Base-by-base conservation (phyloP, 2,113 vertebrate genomes). In the Apodemus speciosus region DNA sequence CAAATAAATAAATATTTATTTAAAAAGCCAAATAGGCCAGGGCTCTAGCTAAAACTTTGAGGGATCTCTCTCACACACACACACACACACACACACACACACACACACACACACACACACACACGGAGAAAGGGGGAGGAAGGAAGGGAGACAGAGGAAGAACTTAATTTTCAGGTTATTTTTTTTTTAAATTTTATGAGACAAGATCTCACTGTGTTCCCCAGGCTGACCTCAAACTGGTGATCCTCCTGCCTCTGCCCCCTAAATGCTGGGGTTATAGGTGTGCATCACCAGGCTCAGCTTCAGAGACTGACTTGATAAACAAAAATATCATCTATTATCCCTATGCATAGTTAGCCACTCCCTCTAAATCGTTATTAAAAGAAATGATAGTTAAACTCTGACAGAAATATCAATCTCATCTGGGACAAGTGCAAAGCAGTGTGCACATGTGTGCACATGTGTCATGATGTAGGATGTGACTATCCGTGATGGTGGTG, bases 21-120 rank as follows among this genome's bases (percentile, higher is more conserved):
- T 56, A 30, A 66, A 30, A 32, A 73, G 8, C 73, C 53, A 27
- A 4, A 51, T n/a, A 90, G 81, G 58, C 2, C 11, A 79, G 30
- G 51, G 23, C 16, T 92, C 83, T 85, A 68, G 88, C 83, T 85
- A 68, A 81, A 93, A 93, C 64, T 79, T 93, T 86, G 68, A 95
- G 60, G 38, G n/a, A 21, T 91, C 66, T 49, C 75, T 49, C 9
- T 72, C 3, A 40, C 75, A 77, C 46, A 51, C 49, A 77, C 9
- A 51, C 30, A 51, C 71, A 25, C 21, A 73, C 40, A 80, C 16
- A 25, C 10, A 69, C 83, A 85, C 43, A n/a, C 9, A 68, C 2
- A n/a, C 60, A 72, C 8, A 53, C 16, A 75, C 43, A 49, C 15
- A 73, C 2, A 38, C 66, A 72, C 16, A 71, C 6, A 25, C 40